phyloP scores from a whole-genome alignment of 1,140 invertebrate species.

The Papilio glaucus region DNA sequence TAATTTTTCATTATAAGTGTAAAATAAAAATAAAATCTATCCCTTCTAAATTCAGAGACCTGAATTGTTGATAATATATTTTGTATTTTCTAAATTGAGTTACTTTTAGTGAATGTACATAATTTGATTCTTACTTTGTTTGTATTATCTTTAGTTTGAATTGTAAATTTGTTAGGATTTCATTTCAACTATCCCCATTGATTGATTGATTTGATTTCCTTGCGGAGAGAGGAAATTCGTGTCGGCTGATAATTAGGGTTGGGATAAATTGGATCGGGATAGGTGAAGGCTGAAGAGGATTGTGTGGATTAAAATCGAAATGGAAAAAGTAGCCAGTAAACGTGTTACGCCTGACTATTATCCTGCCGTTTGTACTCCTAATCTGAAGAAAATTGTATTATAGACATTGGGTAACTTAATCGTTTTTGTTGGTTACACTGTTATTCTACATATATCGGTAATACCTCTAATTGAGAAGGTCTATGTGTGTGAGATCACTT shows the following conservation, averaged over 20 bases:
- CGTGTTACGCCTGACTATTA: neutral
- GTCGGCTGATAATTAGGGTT: conserved; percentile 32
- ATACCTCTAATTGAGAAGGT: too few relatives aligned
- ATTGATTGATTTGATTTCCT: conserved; percentile 34
- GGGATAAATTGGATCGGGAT: conserved; percentile 30
- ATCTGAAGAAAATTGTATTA: neutral
- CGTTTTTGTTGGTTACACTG: too few relatives aligned
- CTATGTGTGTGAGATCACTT: too few relatives aligned
- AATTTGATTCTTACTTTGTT: neutral
- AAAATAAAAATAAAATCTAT: too few relatives aligned
- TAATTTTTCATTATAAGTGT: too few relatives aligned
- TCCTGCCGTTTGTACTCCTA: neutral
- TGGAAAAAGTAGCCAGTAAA: neutral
- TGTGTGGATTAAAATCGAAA: conserved; percentile 5
- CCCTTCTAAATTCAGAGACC: too few relatives aligned
- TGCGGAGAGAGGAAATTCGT: conserved; percentile 13
- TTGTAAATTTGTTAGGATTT: neutral
- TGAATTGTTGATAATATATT: too few relatives aligned
- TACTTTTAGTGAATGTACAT: too few relatives aligned
- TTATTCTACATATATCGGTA: too few relatives aligned
- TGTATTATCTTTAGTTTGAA: neutral
- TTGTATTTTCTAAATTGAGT: too few relatives aligned
- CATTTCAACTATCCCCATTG: neutral
- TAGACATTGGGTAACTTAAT: too few relatives aligned
- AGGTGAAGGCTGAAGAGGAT: neutral